phyloP scores from a whole-genome alignment of 2,113 vertebrate genomes.

The Boleophthalmus pectinirostris region DNA sequence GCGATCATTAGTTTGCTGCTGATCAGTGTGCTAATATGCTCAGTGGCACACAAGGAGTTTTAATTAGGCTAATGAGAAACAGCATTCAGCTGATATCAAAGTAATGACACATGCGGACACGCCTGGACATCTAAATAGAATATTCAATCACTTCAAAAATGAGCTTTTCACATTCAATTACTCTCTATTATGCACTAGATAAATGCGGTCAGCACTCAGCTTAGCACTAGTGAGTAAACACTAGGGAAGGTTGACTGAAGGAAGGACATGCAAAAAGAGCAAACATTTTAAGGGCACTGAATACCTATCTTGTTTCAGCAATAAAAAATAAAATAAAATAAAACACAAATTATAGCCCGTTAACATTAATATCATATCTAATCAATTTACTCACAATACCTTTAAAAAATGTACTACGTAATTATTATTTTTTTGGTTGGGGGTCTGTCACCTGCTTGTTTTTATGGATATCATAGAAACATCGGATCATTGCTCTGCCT shows the following conservation, averaged over 20 bases:
- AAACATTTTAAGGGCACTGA: constrained; percentile 21
- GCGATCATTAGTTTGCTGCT: constrained; percentile 63
- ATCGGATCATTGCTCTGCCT: no score
- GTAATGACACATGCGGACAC: constrained; percentile 70
- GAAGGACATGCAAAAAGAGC: constrained; percentile 16
- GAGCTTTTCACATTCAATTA: constrained; percentile 73
- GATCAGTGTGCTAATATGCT: constrained; percentile 69
- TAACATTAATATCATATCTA: neutral
- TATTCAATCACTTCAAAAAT: constrained; percentile 64
- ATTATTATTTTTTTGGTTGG: no score
- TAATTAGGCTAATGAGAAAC: constrained; percentile 76
- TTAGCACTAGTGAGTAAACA: constrained; percentile 48
- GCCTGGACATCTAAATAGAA: constrained; percentile 64
- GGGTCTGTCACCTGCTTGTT: no score
- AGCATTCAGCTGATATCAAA: constrained; percentile 69
- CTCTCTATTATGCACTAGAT: constrained; percentile 52
- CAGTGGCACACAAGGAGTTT: constrained; percentile 61
- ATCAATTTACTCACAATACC: no score
- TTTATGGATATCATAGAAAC: no score
- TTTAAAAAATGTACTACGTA: no score
- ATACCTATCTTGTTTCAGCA: constrained; percentile 25
- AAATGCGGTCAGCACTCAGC: constrained; percentile 51
- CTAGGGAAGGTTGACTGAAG: constrained; percentile 16
- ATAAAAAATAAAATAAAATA: neutral
- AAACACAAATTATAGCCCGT: neutral